Percentiles rank a stretch among this genome's conserved stretches.
Conservation (phyloP, 2,797 vertebrate genomes). For the Zenarchopterus dispar region DNA sequence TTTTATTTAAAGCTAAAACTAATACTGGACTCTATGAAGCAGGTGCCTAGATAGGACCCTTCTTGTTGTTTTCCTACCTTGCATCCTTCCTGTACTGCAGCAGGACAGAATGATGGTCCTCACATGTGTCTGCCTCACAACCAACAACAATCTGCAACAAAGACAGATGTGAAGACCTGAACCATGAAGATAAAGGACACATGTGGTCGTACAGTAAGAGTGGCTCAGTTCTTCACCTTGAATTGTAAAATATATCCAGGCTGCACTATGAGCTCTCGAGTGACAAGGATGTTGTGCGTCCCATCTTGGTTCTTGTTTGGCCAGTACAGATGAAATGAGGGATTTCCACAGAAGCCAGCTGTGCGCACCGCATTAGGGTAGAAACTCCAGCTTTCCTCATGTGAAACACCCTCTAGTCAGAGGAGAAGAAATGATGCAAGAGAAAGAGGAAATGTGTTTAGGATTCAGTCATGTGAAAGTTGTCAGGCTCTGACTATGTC, state of each 20-base stretch:
- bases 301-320: slow-evolving; percentile 97
- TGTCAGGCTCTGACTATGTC: not conserved
- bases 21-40: not conserved
- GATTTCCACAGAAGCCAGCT: slow-evolving; percentile 98
- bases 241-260: slow-evolving; percentile 98
- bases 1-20: too few species aligned
- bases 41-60: not conserved
- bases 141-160: slow-evolving; percentile 93
- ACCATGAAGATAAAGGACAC: not conserved
- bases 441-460: not conserved
- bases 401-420: slow-evolving; percentile 89
- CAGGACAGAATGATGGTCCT: slow-evolving; percentile 94
- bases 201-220: not conserved
- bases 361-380: slow-evolving; percentile 97
- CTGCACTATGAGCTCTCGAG: slow-evolving; percentile 96
- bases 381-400: slow-evolving; percentile 99
- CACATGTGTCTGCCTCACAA: slow-evolving; percentile 93
- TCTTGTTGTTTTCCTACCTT: slow-evolving; percentile 79
- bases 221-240: slow-evolving; percentile 82
- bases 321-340: slow-evolving; percentile 98
- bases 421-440: not conserved
- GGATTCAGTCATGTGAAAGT: not conserved
- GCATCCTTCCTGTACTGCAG: slow-evolving; percentile 97
- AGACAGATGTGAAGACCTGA: slow-evolving; percentile 10
- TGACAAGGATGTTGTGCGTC: slow-evolving; percentile 94